Evolutionary conservation across 2,797 vertebrate genomes (phyloP), one percentile per base, ranked within the genome.

Genomic region (Anabas testudineus): DNA sequence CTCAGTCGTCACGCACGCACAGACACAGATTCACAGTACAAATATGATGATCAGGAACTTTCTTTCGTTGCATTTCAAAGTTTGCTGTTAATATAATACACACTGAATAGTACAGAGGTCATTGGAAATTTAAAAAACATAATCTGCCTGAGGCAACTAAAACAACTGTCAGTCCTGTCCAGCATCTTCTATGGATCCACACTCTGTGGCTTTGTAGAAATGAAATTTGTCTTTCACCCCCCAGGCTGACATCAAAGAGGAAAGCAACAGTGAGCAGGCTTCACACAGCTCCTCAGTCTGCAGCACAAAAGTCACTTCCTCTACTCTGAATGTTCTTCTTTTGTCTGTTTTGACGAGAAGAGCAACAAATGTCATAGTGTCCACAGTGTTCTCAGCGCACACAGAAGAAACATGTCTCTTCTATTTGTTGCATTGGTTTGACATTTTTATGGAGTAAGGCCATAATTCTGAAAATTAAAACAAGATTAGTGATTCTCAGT

Each of bases 51-150:
- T 81, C 76, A 75, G 79, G 81, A 86, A 71, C 34, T 36, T 76
- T 70, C 61, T 80, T 78, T 62, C 4, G n/a, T 75, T 87, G 71
- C 83, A 80, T 81, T 82, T 89, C 82, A 87, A 85, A 88, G 80
- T 88, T 88, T 86, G 84, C 87, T 83, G 85, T 90, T 87, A 81
- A 78, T 93, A 93, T 91, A 88, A 90, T 91, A 91, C 90, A 94
- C 90, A 91, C 78, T 84, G 78, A 90, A 89, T 93, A 87, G 81
- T 88, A 93, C 90, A 92, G 90, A 91, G 88, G 87, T 93, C 92
- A 94, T 89, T 90, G 90, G 88, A 91, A 85, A 91, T 91, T 91
- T 91, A 93, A 90, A 93, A 93, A 94, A 93, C 88, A 91, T 87
- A 88, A 81, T 86, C 74, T 91, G 91, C 88, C 90, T 76, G 82